Conservation (phyloP, 2,797 vertebrate genomes). For the Arnoldichthys spilopterus region DNA sequence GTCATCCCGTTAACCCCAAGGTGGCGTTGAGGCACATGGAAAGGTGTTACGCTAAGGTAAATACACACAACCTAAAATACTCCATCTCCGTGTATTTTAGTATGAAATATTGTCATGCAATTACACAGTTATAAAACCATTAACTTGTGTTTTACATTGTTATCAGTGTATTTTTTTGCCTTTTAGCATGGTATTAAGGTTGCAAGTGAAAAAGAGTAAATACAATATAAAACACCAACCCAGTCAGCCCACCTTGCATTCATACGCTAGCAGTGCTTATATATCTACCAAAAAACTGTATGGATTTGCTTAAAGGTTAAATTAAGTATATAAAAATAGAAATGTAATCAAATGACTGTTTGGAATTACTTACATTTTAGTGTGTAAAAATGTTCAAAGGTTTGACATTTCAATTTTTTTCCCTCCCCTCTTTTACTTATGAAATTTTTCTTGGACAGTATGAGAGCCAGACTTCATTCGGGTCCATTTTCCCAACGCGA, state of each 20-base stretch:
- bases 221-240: no score
- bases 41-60: conserved; percentile 93
- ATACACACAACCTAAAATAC: not conserved
- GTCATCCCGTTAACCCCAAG: conserved; percentile 93
- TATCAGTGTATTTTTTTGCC: not conserved
- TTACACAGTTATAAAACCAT: not conserved
- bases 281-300: not conserved
- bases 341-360: not conserved
- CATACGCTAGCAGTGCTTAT: no score
- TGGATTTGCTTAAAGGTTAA: no score
- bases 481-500: conserved; percentile 93
- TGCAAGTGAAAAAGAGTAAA: not conserved
- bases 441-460: conserved; percentile 75
- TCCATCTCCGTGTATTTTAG: not conserved
- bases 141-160: not conserved
- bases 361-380: no score
- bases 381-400: no score
- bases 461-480: conserved; percentile 94
- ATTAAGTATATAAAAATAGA: no score
- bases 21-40: conserved; percentile 94
- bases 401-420: not conserved
- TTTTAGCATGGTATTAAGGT: not conserved
- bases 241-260: no score
- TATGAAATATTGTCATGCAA: not conserved
- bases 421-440: not conserved